These are phyloP conservation scores for Monochamus saltuarius DNA, from an alignment of 1,140 invertebrate genomes.

Conservation along the genomic window DNA sequence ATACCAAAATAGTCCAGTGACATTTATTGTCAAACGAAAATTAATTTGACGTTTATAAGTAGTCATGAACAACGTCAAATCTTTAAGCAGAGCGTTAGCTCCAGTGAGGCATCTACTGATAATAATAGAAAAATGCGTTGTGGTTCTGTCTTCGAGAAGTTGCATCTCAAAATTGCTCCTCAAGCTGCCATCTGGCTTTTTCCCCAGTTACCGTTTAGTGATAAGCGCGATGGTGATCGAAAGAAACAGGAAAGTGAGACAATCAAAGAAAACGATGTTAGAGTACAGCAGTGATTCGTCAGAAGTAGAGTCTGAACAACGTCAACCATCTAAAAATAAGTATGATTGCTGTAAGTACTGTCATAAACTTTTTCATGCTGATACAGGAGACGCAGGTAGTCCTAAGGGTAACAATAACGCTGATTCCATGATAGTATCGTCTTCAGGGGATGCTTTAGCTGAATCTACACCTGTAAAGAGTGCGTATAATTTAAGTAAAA, in stretches of 20 bases:
- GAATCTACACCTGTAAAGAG: background rate
- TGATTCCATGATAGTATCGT: too few species aligned
- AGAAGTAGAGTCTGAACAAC: background rate
- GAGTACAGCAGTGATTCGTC: conserved; percentile 4
- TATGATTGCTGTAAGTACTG: background rate
- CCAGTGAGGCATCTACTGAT: background rate
- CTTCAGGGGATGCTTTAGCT: background rate
- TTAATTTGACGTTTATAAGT: too few species aligned
- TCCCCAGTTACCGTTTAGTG: conserved; percentile 18
- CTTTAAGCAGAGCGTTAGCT: too few species aligned
- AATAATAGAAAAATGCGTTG: background rate
- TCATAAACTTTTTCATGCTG: background rate
- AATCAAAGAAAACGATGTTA: conserved; percentile 2
- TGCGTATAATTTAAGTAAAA: background rate
- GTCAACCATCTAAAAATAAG: background rate
- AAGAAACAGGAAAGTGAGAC: conserved; percentile 12
- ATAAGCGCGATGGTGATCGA: conserved; percentile 12
- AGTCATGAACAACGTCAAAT: too few species aligned
- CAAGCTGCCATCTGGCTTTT: conserved; percentile 11
- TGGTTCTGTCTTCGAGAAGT: conserved; percentile 6
- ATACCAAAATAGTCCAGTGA: too few species aligned
- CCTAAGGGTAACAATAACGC: background rate
- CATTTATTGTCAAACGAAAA: too few species aligned
- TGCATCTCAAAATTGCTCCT: conserved; percentile 14
- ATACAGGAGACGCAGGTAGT: background rate